Base-by-base conservation (phyloP, 2,113 vertebrate genomes). In the Hydropotes inermis region DNA sequence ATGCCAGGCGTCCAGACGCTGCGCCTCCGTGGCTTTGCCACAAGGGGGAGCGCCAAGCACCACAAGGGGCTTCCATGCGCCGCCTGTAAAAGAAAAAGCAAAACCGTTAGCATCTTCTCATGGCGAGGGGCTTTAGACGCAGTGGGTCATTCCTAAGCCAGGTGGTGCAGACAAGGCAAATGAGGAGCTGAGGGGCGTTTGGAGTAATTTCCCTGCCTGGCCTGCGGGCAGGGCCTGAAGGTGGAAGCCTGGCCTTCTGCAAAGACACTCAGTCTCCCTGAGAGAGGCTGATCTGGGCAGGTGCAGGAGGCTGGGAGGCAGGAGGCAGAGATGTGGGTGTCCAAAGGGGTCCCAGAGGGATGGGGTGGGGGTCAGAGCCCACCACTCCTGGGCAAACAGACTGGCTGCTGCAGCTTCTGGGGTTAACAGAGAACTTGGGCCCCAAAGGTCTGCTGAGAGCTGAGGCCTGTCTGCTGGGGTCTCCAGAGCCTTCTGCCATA, bases 41-140 rank as follows among this genome's bases (percentile, higher is more conserved):
- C 97, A 15, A 92, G 96, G 88, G 94, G 96, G 97, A 30, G 81
- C 84, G 1, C 87, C 1, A 6, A 54, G 19, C 84, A 27, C 92
- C 57, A 0, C 67, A 5, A 43, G 87, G 30, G 7, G 21, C 89
- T 30, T 17, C 74, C 2, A 0, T 5, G 43, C 0, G 33, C 23
- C 0, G 7, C 55, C n/a, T 4, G 8, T 6, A 6, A 23, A 50
- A 19, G 54, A 13, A 94, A 52, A 64, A 30, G 78, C 43, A 27
- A 58, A 39, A 60, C 12, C 8, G 0, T 87, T 23, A 78, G 7
- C 2, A 0, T 86, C 47, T 87, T 10, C 1, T 6, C 1, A 3
- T 1, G 19, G 21, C 0, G 1, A 78, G 67, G 87, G 52, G 55
- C 13, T 85, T 33, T 1, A 30, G 88, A 8, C 0, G 0, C 36